Evolutionary conservation across 2,888 invertebrate genomes (phyloP).

Genomic region (Nebria brevicollis): DNA sequence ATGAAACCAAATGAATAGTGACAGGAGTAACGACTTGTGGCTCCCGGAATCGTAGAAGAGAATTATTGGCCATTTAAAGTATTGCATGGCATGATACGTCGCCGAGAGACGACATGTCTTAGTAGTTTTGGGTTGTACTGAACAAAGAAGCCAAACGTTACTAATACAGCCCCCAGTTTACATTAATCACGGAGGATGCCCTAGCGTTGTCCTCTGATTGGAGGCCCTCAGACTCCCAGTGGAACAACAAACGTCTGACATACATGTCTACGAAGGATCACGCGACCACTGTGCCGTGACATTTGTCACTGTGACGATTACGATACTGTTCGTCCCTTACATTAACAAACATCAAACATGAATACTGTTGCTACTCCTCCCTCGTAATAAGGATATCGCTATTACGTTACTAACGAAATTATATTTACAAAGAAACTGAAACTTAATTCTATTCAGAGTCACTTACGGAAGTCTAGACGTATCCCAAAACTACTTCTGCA

Average conservation of each 20-base stretch:
- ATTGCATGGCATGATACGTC: background rate
- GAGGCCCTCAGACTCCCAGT: slow-evolving; percentile 22
- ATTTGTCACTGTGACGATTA: slow-evolving; percentile 33
- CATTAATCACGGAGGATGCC: slow-evolving; percentile 20
- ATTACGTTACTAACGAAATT: no score
- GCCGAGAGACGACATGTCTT: background rate
- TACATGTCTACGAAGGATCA: slow-evolving; percentile 39
- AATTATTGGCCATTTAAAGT: slow-evolving; percentile 1
- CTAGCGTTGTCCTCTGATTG: slow-evolving; percentile 11
- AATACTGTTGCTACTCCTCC: background rate
- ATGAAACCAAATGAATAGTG: background rate
- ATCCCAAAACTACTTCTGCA: no score
- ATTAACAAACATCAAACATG: background rate
- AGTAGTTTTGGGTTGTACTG: background rate
- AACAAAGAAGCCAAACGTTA: slow-evolving; percentile 5
- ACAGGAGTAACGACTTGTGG: background rate
- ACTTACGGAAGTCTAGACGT: no score
- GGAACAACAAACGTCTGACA: slow-evolving; percentile 40
- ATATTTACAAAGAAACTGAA: no score
- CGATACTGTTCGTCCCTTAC: background rate
- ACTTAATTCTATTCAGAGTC: no score
- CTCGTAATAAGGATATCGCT: background rate
- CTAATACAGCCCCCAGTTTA: slow-evolving; percentile 18
- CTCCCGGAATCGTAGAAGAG: background rate
- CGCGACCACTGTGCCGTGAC: slow-evolving; percentile 30